Evolutionary conservation across 2,113 vertebrate genomes (phyloP), one percentile per base, ranked within the genome.

Genomic region (Chiloscyllium plagiosum): DNA sequence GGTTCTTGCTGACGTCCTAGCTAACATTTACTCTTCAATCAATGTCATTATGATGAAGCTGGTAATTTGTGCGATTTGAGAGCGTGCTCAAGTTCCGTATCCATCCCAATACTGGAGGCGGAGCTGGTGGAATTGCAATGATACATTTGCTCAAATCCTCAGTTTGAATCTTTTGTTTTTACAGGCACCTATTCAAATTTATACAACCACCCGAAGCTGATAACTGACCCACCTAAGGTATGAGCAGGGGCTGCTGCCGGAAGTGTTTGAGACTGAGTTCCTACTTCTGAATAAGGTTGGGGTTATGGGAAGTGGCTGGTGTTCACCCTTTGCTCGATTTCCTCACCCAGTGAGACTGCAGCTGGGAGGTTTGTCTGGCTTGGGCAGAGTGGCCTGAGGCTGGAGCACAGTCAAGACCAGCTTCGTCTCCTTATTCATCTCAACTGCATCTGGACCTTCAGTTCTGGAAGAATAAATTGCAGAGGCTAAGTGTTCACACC

Each of bases 111-210:
- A 12, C 10, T 15, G 78, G 17, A 42, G 78, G 78, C 33, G 33
- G 15, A 37, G 1, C 8, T 83, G 78, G n/a, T 42, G 78, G n/a
- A 83, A 83, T 42, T 83, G n/a, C 19, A 17, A 42, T 13, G 13
- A 83, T 83, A 0, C 19, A 19, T 42, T 83, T 19, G 19, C 5
- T 22, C 61, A 56, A 61, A 33, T 61, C 29, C 52, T 17, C 87
- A 93, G 47, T 0, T 0, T 96, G 24, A 26, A 56, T 65, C 56
- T 78, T 95, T 13, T 96, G 42, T 72, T 52, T 85, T 96, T 50
- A 95, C 96, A 99, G 99, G 99, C 97, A 99, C 99, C 0, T 99
- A 99, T 80, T 99, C 99, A 96, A 99, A 99, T 97, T 97, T 99
- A 12, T 99, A 99, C 95, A 99, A 99, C 97, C 98, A 98, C 95